Base-by-base conservation (phyloP, 2,113 vertebrate species). In the Bubo scandiacus region DNA sequence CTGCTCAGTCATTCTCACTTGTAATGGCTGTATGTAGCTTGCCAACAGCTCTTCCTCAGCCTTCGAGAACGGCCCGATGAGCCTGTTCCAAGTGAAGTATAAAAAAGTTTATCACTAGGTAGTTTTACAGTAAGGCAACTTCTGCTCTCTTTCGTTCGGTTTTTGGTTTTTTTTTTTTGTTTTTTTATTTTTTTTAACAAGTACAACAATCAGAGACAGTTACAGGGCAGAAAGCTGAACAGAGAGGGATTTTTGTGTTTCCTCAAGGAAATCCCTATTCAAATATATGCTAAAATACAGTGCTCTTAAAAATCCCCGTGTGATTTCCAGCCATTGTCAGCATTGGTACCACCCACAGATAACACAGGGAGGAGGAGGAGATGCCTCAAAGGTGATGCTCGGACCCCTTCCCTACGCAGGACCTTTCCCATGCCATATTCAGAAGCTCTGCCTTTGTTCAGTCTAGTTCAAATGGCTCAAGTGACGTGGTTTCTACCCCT, bases 1-100 rank as follows among this genome's bases (percentile, higher is more conserved):
- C 91, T 92, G 94, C 95, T 95, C 95, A 65, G 86, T 84, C 94
- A 87, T 92, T 96, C 92, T 92, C 86, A 79, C 81, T 94, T 68
- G 91, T 65, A 94, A 94, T 78, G 91, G 94, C 80, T 94, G 88
- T 27, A 15, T 1, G 9, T 68, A 71, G 94, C 88, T 55, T 94
- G 95, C 96, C 95, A 97, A 88, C 66, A 94, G 94, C 74, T 91
- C 71, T 85, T 95, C 92, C 92, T 87, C 81, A 82, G 73, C 87
- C 86, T 58, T 5, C 1, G 4, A 94, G 86, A 95, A 92, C 92
- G 87, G 81, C 84, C 82, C 23, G 4, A 52, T 0, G 3, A 87
- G 49, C 81, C 66, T 5, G 27, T 90, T 97, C 84, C 95, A 97
- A 97, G 58, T 12, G 6, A 71, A 90, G 58, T 26, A 92, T 29